Conservation (phyloP, 2,113 vertebrate genomes). For the Leiothrix lutea region DNA sequence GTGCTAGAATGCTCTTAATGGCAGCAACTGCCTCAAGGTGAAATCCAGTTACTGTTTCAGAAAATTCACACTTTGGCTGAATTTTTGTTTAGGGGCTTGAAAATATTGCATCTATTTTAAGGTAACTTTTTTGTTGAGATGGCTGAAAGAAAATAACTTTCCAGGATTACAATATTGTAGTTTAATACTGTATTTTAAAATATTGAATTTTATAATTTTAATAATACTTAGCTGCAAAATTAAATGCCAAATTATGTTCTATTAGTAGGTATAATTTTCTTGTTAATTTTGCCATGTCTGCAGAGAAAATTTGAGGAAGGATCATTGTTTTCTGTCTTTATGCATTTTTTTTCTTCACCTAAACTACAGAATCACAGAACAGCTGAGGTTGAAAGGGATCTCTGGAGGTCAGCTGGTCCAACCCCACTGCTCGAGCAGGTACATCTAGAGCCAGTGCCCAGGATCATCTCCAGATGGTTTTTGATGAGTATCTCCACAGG, state of each 20-base stretch:
- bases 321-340: not conserved
- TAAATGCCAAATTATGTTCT: not conserved
- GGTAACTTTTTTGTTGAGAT: not conserved
- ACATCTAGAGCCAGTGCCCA: not conserved
- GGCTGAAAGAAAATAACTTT: not conserved
- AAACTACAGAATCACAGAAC: not conserved
- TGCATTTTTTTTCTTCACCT: not conserved
- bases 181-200: not conserved
- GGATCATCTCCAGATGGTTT: not conserved
- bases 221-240: not conserved
- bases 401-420: not conserved
- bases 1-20: not conserved
- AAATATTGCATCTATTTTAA: not conserved
- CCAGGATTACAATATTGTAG: not conserved
- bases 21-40: not conserved
- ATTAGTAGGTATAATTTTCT: not conserved
- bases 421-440: accelerated
- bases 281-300: not conserved
- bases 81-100: not conserved
- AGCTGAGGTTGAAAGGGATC: not conserved
- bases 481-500: not conserved
- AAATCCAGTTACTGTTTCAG: not conserved
- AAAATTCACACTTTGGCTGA: not conserved
- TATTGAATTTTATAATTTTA: not conserved
- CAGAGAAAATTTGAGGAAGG: not conserved